A percentile compares a stretch with the other conserved stretches of the same genome.
Conservation (phyloP, 2,113 vertebrate genomes). For the Engystomops pustulosus region DNA sequence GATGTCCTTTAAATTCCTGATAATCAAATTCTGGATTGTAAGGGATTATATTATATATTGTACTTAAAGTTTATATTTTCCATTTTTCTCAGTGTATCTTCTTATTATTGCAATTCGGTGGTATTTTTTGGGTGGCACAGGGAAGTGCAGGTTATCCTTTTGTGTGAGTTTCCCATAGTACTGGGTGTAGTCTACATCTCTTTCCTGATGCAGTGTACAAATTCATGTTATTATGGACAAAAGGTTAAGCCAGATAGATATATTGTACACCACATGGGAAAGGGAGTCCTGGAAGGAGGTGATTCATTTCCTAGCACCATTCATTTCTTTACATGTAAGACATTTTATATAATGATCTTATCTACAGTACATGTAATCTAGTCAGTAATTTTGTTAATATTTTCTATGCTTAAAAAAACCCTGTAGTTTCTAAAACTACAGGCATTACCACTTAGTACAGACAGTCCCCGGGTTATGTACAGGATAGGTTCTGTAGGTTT, state of each 20-base stretch:
- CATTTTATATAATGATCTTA: background rate
- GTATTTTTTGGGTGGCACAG: background rate
- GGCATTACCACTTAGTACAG: too few species aligned
- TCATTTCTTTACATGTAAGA: background rate
- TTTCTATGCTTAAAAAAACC: too few species aligned
- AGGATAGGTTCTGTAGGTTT: too few species aligned
- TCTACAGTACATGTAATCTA: too few species aligned
- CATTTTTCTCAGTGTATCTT: background rate
- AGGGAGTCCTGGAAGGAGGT: conserved; percentile 17
- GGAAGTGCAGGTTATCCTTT: background rate
- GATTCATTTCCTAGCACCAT: conserved; percentile 28
- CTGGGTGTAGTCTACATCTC: conserved; percentile 27
- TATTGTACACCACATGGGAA: background rate
- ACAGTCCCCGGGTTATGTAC: too few species aligned
- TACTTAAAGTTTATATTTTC: too few species aligned
- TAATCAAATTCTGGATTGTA: too few species aligned
- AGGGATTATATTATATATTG: too few species aligned
- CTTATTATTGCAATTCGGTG: background rate
- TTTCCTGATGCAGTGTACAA: conserved; percentile 40
- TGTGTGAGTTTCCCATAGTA: background rate
- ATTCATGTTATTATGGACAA: background rate
- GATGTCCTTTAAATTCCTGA: too few species aligned
- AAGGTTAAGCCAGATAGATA: background rate
- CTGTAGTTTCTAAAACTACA: too few species aligned
- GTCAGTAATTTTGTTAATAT: too few species aligned